Base-by-base conservation (phyloP, 2,113 vertebrate genomes). In the Podarcis muralis region DNA sequence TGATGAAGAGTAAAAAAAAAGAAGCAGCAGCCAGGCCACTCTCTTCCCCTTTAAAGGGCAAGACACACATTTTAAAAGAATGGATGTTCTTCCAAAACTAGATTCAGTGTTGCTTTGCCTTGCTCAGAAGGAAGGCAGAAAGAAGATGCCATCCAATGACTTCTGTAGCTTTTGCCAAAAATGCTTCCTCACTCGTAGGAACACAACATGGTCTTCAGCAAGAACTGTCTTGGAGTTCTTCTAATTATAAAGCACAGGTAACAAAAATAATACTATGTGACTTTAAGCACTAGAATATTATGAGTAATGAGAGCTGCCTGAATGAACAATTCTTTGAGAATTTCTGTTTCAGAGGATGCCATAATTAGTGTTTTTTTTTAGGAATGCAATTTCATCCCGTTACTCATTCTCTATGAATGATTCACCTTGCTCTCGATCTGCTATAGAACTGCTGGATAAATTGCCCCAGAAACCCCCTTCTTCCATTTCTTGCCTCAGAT, bases 401-500 rank as follows among this genome's bases (percentile, higher is more conserved):
- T 4, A 86, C 22, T 72, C 77, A 72, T 79, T 83, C 62, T 75
- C 18, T 72, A 53, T 6, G 9, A 75, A 75, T 30, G 77, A 76
- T 37, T 85, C 72, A 62, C 53, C 57, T 85, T 30, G 22, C 32
- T 86, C 53, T 80, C 87, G 32, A 3, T 12, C 32, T 83, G 4
- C 69, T 88, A 68, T 65, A 87, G 74, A 43, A 18, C 7, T 82
- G 6, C 43, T 13, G 53, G 68, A 69, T 92, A 68, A 90, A 68
- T 35, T 89, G 12, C 48, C 87, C 86, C 87, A 83, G 72, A 90
- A 84, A n/a, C 0, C 1, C 23, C 85, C 35, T 13, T 16, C 12
- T 16, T 53, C 72, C 89, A 80, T 76, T 90, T 90, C 86, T 90
- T 88, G 59, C 37, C 68, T 74, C 80, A 40, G 0, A 16, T 84